Evolutionary conservation across 2,113 vertebrate genomes (phyloP).

Genomic region (Gyps fulvus): DNA sequence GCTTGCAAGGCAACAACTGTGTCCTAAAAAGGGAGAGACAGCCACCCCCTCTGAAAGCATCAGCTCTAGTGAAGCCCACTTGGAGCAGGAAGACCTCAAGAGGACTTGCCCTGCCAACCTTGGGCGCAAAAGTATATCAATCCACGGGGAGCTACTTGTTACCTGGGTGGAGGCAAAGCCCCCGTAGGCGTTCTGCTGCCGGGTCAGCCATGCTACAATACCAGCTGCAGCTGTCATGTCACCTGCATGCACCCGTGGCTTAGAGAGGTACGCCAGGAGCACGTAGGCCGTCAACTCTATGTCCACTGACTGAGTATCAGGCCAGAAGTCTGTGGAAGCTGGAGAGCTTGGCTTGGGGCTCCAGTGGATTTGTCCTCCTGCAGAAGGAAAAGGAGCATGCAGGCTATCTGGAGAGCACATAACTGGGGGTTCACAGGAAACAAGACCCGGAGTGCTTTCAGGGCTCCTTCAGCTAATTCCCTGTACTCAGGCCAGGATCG

Average conservation of each 20-base stretch:
- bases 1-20: constrained; percentile 86
- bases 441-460: not conserved
- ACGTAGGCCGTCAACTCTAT: constrained; percentile 79
- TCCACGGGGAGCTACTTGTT: not conserved
- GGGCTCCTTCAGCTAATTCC: not conserved
- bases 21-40: constrained; percentile 67
- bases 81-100: not conserved
- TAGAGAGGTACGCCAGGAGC: constrained; percentile 71
- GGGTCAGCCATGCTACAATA: constrained; percentile 78
- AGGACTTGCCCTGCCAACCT: not conserved
- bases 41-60: not conserved
- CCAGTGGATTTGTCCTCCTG: constrained; percentile 67
- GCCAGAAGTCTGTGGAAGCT: constrained; percentile 35
- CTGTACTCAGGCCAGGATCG: not conserved
- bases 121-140: not conserved
- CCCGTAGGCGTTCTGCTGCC: constrained; percentile 78
- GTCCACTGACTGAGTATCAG: constrained; percentile 4
- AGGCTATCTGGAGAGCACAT: not conserved
- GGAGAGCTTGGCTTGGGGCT: constrained; percentile 8
- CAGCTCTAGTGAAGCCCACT: accelerated
- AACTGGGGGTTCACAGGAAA: not conserved
- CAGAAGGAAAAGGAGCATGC: constrained; percentile 45
- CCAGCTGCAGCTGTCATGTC: constrained; percentile 65
- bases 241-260: constrained; percentile 44
- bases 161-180: constrained; percentile 90